A percentile compares a stretch with the other conserved stretches of the same genome.
Evolutionary conservation across 2,888 invertebrate species (phyloP).

Genomic region (Drosophila subquinaria): DNA sequence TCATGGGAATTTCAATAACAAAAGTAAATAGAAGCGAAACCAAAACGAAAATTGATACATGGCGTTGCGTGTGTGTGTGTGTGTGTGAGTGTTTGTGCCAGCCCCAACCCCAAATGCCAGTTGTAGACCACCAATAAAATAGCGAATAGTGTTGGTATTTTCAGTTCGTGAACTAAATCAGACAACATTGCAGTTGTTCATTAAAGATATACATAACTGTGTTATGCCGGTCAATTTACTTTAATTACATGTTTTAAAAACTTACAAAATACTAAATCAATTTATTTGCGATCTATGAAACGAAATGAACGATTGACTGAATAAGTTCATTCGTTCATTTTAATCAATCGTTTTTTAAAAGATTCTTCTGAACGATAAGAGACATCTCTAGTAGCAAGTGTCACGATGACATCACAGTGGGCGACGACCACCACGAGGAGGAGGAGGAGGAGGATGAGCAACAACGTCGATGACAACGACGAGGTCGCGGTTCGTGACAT

Average conservation of each 20-base stretch:
- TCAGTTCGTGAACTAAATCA: background rate
- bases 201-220: background rate
- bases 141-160: background rate
- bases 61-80: slow-evolving; percentile 7
- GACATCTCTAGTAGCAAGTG: slow-evolving; percentile 40
- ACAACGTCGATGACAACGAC: slow-evolving; percentile 30
- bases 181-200: background rate
- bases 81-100: slow-evolving; percentile 15
- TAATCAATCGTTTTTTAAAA: background rate
- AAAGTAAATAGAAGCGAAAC: slow-evolving; percentile 55
- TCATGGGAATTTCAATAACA: slow-evolving; percentile 56
- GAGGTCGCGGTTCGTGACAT: slow-evolving; percentile 32
- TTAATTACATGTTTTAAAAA: background rate
- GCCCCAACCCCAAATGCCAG: background rate
- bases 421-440: slow-evolving; percentile 9
- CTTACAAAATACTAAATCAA: no score
- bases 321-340: background rate
- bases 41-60: slow-evolving; percentile 65
- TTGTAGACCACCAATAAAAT: slow-evolving; percentile 35
- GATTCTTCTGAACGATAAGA: background rate
- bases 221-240: background rate
- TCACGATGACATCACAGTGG: slow-evolving; percentile 63
- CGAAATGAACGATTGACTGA: background rate
- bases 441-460: slow-evolving; percentile 30
- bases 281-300: background rate